Evolutionary conservation across 2,113 vertebrate genomes (phyloP).

Genomic region (Anseranas semipalmata): DNA sequence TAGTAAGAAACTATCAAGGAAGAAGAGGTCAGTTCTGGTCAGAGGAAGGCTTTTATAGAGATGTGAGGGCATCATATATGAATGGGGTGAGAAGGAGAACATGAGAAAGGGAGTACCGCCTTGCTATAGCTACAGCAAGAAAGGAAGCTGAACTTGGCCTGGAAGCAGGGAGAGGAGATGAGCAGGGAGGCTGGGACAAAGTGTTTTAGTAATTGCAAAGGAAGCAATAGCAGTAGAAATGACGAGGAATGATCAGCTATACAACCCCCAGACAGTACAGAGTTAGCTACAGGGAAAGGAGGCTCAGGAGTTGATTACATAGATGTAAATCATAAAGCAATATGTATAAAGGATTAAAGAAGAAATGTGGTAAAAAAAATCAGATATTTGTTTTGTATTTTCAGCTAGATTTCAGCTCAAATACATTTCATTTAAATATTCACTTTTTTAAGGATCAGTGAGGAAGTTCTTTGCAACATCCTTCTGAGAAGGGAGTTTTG

Average conservation of each 20-base stretch:
- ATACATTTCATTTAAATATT: not conserved
- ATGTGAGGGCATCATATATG: not conserved
- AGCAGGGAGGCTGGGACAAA: not conserved
- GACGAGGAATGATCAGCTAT: not conserved
- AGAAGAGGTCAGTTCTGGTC: not conserved
- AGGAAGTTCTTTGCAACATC: not conserved
- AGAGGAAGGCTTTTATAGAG: not conserved
- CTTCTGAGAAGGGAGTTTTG: not conserved
- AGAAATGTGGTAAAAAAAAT: not conserved
- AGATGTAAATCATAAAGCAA: not conserved
- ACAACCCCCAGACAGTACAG: not conserved
- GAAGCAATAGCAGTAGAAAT: not conserved
- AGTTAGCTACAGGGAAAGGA: not conserved
- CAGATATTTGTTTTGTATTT: not conserved
- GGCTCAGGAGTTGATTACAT: not conserved
- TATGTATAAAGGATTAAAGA: not conserved
- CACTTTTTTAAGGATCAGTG: not conserved
- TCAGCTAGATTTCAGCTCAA: not conserved
- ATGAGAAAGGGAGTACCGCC: not conserved
- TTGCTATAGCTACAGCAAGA: not conserved
- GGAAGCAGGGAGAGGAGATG: not conserved
- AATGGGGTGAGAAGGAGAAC: not conserved
- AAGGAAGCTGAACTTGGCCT: not conserved
- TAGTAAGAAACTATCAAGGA: not conserved
- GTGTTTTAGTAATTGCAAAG: not conserved